phyloP scores from a whole-genome alignment of 2,797 vertebrate genomes.

The Sebastes hubbsi region DNA sequence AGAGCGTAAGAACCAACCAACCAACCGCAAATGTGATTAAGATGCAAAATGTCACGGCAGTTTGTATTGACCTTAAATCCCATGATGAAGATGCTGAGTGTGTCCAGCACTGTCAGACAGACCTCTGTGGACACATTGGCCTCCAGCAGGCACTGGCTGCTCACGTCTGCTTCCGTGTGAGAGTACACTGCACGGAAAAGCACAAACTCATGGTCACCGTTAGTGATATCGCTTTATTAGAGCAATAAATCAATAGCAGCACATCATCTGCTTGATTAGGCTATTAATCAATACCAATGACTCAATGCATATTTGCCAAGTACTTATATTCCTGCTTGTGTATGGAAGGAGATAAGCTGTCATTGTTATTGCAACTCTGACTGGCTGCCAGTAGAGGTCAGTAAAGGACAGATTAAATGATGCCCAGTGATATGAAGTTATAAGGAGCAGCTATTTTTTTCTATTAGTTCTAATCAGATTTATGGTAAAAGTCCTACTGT shows the following conservation, averaged over 20 bases:
- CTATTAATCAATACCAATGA: neutral
- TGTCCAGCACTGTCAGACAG: conserved; percentile 96
- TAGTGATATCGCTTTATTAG: neutral
- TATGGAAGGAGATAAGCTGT: neutral
- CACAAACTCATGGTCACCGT: neutral
- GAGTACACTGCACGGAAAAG: conserved; percentile 84
- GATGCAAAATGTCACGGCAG: too few relatives aligned
- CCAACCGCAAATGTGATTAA: neutral
- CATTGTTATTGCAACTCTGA: neutral
- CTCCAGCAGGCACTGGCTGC: conserved; percentile 93
- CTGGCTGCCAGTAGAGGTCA: neutral
- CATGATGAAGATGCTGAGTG: conserved; percentile 92
- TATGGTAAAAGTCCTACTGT: too few relatives aligned
- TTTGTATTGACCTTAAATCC: conserved; percentile 88
- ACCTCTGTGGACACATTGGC: conserved; percentile 95
- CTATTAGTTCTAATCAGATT: neutral
- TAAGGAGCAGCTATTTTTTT: neutral
- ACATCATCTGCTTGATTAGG: neutral
- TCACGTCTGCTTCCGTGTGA: conserved; percentile 91
- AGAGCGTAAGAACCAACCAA: neutral
- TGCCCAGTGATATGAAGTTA: too few relatives aligned
- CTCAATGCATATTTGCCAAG: neutral
- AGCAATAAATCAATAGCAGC: neutral
- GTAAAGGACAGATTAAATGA: too few relatives aligned
- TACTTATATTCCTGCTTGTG: neutral